Conservation (phyloP, 2,888 invertebrate species). For the Patella ulyssiponensis region DNA sequence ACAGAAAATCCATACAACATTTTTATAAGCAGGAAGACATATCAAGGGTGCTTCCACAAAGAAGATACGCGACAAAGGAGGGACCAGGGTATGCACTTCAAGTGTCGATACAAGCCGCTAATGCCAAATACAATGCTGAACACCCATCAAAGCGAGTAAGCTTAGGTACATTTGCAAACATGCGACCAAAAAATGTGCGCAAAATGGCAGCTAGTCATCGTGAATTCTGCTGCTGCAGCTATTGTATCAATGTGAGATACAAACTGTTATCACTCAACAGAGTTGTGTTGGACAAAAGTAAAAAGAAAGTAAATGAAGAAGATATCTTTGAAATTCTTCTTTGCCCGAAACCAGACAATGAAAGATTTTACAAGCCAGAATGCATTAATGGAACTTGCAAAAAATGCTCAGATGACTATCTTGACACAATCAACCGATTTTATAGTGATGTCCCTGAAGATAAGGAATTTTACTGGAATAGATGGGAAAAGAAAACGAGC, state of each 20-base stretch:
- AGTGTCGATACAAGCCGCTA: not conserved
- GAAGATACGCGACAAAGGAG: slow-evolving; percentile 37
- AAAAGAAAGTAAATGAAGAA: not conserved
- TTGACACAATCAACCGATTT: slow-evolving; percentile 21
- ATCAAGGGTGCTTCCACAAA: slow-evolving; percentile 32
- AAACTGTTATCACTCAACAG: not conserved
- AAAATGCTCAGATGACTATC: slow-evolving; percentile 10
- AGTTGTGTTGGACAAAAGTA: not conserved
- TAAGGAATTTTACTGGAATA: not conserved
- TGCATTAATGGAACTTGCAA: too few relatives aligned
- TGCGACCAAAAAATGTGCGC: slow-evolving; percentile 5
- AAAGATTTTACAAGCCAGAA: not conserved
- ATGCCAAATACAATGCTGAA: not conserved
- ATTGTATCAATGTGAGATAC: not conserved
- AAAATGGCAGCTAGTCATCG: not conserved
- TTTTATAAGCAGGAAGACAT: slow-evolving; percentile 37
- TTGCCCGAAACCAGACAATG: not conserved
- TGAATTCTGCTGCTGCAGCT: not conserved
- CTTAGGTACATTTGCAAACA: not conserved
- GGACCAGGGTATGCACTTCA: slow-evolving; percentile 38
- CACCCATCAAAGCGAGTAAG: not conserved
- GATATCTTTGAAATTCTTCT: not conserved
- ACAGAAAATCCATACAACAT: slow-evolving; percentile 9
- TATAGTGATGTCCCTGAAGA: slow-evolving; percentile 12
- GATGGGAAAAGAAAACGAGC: not conserved